Evolutionary conservation across 2,888 invertebrate species (phyloP).

Genomic region (Sympetrum striolatum): DNA sequence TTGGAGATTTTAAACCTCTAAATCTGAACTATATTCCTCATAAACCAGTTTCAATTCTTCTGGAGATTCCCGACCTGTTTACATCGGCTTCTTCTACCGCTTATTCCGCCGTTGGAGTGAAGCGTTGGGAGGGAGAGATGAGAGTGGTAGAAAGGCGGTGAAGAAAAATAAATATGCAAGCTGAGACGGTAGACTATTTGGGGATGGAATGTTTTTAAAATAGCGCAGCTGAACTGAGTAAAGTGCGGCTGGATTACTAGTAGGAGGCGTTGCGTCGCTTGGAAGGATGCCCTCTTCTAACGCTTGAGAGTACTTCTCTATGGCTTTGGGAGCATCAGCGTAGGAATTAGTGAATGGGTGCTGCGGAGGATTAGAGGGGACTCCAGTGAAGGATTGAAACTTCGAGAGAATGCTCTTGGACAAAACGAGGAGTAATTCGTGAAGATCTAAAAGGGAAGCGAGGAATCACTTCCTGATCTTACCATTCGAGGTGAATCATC

Average conservation of each 20-base stretch:
- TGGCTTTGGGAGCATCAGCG: not conserved
- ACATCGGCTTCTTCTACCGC: not conserved
- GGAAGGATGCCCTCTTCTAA: not conserved
- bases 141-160: not conserved
- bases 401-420: too few species aligned
- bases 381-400: not conserved
- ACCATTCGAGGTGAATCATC: not conserved
- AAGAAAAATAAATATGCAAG: not conserved
- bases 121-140: not conserved
- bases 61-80: not conserved
- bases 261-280: not conserved
- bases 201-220: not conserved
- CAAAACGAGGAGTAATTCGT: not conserved
- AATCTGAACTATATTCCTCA: too few species aligned
- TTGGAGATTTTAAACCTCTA: too few species aligned
- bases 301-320: not conserved
- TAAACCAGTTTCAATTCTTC: not conserved
- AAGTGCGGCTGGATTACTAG: not conserved
- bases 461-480: not conserved
- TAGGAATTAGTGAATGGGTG: not conserved
- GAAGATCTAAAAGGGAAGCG: not conserved
- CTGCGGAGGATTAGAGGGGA: not conserved
- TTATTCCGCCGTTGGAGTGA: not conserved
- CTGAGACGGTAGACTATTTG: not conserved
- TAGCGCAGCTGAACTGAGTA: not conserved